These are phyloP conservation scores for Oncorhynchus gorbuscha DNA, from an alignment of 2,113 vertebrate species.

Conservation along the genomic window DNA sequence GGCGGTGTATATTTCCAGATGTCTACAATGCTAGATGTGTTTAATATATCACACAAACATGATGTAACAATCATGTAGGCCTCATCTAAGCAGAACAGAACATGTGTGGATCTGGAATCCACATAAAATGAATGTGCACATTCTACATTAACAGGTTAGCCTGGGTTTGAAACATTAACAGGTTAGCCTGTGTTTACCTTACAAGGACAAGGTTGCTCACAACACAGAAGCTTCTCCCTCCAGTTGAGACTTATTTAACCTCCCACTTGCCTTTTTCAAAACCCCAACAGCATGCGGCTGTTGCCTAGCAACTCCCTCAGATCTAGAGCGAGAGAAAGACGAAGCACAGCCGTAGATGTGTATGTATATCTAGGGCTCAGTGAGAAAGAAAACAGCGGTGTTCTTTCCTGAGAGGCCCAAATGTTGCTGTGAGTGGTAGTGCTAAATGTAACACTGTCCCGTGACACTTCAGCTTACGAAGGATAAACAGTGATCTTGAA, in stretches of 20 bases:
- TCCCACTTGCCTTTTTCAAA: conserved; percentile 63
- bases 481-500: not conserved
- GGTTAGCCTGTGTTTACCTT: conserved; percentile 53
- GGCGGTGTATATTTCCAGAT: too few relatives aligned
- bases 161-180: conserved; percentile 3
- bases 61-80: too few relatives aligned
- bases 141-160: not conserved
- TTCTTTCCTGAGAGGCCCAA: not conserved
- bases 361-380: conserved; percentile 20
- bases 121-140: not conserved
- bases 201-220: conserved; percentile 49
- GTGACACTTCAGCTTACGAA: too few relatives aligned
- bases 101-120: not conserved
- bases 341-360: conserved; percentile 52
- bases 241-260: conserved; percentile 67
- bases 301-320: conserved; percentile 65
- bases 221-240: conserved; percentile 46
- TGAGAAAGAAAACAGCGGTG: conserved; percentile 45
- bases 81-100: too few relatives aligned
- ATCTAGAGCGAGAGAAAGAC: conserved; percentile 18
- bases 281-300: conserved; percentile 58
- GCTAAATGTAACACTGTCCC: not conserved
- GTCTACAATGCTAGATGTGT: too few relatives aligned
- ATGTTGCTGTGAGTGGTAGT: not conserved
- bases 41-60: too few relatives aligned